Base-by-base conservation (phyloP, 2,888 invertebrate genomes). In the Acleris cristana region DNA sequence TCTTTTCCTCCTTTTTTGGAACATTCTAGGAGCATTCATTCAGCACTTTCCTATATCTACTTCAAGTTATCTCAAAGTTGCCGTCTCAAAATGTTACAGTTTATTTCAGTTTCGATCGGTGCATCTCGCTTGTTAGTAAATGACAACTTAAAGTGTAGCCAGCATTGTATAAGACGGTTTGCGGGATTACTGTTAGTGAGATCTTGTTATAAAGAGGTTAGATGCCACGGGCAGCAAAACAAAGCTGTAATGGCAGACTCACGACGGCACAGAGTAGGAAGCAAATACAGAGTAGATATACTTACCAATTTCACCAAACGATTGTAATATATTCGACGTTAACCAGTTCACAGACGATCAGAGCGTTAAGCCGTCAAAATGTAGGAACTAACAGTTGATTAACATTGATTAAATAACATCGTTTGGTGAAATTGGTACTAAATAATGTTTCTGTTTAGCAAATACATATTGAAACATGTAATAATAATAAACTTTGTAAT, bases 151-250 rank as follows among this genome's bases (percentile, higher is more conserved):
- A 12, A 34, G 21, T n/a, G 2, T 3, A 23, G 48, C 26, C 26
- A 26, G 58, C 12, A 49, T 8, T 48, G 58, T 48, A 48, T n/a
- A 19, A 4, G 3, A 10, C 5, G 10, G 8, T 2, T 5, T 18
- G 48, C 18, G 30, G 3, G n/a, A 23, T 14, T 4, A 8, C 18
- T 18, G 30, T 30, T 30, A 8, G 12, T n/a, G 48, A 18, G 12
- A 12, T 34, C 14, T 26, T 30, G 49, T 58, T 45, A 44, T 48
- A 48, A 48, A 18, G 49, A 57, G 21, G 57, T 58, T 26, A 58
- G 40, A 60, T 64, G 64, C 49, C 69, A 64, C 64, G 26, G 59
- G 51, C 40, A 62, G 52, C 30, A 54, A 64, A 69, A 69, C 60
- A 69, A 64, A 56, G 54, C 54, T 21, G 55, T 55, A 45, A 67